These are phyloP conservation scores for Vannuccia rotundouncinata DNA, from an alignment of 2,888 invertebrate genomes.

Conservation along the genomic window DNA sequence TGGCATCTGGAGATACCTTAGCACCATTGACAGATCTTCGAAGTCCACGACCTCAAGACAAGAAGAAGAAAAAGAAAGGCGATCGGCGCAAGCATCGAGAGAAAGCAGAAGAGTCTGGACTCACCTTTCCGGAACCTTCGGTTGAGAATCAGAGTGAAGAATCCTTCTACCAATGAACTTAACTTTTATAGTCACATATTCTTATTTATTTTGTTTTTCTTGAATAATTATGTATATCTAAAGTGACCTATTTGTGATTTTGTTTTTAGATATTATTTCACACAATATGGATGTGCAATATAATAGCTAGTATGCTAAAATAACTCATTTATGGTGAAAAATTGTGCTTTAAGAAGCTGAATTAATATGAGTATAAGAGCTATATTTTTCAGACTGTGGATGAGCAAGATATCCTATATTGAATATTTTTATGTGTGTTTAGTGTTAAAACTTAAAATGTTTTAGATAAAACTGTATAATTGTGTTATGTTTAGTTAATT, in stretches of 20 bases:
- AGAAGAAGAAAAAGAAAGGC: constrained; percentile 3
- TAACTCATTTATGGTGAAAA: too few relatives aligned
- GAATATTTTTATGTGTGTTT: too few relatives aligned
- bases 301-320: too few relatives aligned
- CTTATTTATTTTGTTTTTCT: neutral
- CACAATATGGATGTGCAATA: too few relatives aligned
- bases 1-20: neutral
- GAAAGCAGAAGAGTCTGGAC: neutral
- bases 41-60: neutral
- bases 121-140: neutral
- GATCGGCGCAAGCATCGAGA: neutral
- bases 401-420: too few relatives aligned
- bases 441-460: too few relatives aligned
- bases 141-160: neutral
- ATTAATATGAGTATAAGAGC: too few relatives aligned
- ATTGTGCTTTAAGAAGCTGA: too few relatives aligned
- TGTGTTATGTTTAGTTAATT: too few relatives aligned
- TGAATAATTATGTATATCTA: neutral
- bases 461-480: too few relatives aligned
- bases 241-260: neutral
- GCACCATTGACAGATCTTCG: neutral
- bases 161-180: neutral
- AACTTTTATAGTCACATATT: neutral
- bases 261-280: neutral
- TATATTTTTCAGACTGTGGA: too few relatives aligned